Conservation (phyloP, 1,140 invertebrate genomes). For the Streblospio benedicti region DNA sequence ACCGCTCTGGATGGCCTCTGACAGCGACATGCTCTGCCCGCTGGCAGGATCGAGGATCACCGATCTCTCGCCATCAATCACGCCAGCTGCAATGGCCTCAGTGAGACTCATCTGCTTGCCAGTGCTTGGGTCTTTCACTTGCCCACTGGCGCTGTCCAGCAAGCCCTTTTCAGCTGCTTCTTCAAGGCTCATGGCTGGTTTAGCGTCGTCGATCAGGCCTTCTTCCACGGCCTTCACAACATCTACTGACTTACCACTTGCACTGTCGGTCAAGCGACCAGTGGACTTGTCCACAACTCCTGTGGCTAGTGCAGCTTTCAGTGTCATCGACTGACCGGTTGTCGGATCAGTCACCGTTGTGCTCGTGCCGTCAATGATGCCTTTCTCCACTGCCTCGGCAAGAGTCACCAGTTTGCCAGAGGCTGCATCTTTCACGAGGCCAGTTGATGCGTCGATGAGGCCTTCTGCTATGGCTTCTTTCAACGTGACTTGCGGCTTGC, state of each 20-base stretch:
- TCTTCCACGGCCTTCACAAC: not conserved
- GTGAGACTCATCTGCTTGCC: conserved; percentile 29
- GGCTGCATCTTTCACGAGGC: conserved; percentile 27
- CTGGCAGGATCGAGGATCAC: conserved; percentile 52
- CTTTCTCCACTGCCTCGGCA: conserved; percentile 69
- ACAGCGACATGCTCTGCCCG: conserved; percentile 39
- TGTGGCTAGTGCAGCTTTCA: conserved; percentile 26
- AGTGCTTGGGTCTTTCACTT: conserved; percentile 4
- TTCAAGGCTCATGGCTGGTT: conserved; percentile 34
- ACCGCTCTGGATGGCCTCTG: not conserved
- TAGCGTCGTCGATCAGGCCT: conserved; percentile 54
- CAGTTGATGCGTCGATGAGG: conserved; percentile 32
- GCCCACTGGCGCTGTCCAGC: not conserved
- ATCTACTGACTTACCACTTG: not conserved
- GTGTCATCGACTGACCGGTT: conserved; percentile 34
- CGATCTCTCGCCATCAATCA: conserved; percentile 21
- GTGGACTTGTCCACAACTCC: conserved; percentile 24
- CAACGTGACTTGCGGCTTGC: conserved; percentile 57
- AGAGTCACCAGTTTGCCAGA: conserved; percentile 11
- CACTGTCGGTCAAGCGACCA: conserved; percentile 25
- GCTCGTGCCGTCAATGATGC: conserved; percentile 58
- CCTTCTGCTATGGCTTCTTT: conserved; percentile 2
- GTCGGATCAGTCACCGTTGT: conserved; percentile 55
- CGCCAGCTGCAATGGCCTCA: conserved; percentile 33
- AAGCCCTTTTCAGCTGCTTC: conserved; percentile 18